Percentiles rank a stretch among this genome's conserved stretches.
These are phyloP conservation scores for Pseudopleuronectes americanus DNA, from an alignment of 2,797 vertebrate genomes.

Conservation along the genomic window DNA sequence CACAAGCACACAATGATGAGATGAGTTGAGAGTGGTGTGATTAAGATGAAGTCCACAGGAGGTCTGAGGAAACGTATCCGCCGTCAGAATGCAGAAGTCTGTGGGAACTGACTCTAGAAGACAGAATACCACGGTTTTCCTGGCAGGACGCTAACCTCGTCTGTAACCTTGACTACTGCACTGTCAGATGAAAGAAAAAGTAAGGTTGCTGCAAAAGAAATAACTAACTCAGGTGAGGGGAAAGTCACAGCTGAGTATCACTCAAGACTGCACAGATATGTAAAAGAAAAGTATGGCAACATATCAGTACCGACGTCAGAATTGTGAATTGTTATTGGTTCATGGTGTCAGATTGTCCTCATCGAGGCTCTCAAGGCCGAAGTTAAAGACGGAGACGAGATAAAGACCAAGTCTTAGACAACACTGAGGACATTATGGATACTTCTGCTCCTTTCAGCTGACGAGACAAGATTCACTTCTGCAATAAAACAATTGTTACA, in stretches of 20 bases:
- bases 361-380: neutral
- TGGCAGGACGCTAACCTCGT: conserved; percentile 55
- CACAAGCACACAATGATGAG: conserved; percentile 42
- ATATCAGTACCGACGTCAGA: neutral
- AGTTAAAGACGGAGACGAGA: conserved; percentile 1
- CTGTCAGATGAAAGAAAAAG: conserved; percentile 52
- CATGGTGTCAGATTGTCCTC: conserved; percentile 6
- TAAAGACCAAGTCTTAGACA: conserved; percentile 14
- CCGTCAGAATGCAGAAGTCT: conserved; percentile 59
- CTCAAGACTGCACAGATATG: neutral
- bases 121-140: conserved; percentile 63
- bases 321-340: neutral
- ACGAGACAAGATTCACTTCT: conserved; percentile 74
- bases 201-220: conserved; percentile 10
- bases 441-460: conserved; percentile 64
- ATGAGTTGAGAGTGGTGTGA: conserved; percentile 62
- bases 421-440: conserved; percentile 12
- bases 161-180: conserved; percentile 45
- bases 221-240: conserved; percentile 4
- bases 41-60: conserved; percentile 66
- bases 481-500: conserved; percentile 35
- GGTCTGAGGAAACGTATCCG: conserved; percentile 66
- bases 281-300: neutral
- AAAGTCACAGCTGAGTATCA: conserved; percentile 9
- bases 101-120: conserved; percentile 64